Conservation (phyloP, 2,113 vertebrate species). For the Brachypteracias leptosomus region DNA sequence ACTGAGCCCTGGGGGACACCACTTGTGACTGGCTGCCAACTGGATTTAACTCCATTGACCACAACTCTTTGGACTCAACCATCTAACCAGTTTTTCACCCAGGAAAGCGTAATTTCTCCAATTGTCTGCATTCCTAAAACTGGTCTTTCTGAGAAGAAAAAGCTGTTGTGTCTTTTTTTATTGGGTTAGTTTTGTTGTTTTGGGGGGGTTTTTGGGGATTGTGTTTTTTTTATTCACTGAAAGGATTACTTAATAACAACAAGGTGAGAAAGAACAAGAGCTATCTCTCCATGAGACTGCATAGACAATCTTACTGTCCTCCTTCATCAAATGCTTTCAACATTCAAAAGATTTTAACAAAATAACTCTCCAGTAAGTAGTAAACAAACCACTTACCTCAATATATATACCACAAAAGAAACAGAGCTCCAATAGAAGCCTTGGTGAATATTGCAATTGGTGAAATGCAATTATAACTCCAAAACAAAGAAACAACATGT, state of each 20-base stretch:
- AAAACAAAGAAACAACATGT: background rate
- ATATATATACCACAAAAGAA: background rate
- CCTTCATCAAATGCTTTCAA: background rate
- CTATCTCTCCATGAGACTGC: background rate
- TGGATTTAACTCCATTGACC: too few species aligned
- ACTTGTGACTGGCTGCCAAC: too few species aligned
- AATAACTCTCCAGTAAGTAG: background rate
- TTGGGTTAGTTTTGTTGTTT: background rate
- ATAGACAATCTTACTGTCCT: background rate
- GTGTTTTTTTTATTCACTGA: background rate
- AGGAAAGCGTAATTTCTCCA: too few species aligned
- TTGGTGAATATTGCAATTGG: background rate
- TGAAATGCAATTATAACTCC: background rate
- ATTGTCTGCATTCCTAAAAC: background rate
- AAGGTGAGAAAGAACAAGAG: background rate
- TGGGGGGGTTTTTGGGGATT: too few species aligned
- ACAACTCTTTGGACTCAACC: too few species aligned
- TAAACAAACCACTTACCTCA: background rate
- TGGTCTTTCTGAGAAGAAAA: background rate
- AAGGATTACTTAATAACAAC: background rate
- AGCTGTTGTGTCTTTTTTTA: background rate
- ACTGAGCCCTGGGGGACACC: too few species aligned
- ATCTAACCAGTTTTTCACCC: too few species aligned
- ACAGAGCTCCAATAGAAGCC: background rate
- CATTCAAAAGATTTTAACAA: background rate